Evolutionary conservation across 2,797 vertebrate species (phyloP).

Genomic region (Propithecus deckenii): DNA sequence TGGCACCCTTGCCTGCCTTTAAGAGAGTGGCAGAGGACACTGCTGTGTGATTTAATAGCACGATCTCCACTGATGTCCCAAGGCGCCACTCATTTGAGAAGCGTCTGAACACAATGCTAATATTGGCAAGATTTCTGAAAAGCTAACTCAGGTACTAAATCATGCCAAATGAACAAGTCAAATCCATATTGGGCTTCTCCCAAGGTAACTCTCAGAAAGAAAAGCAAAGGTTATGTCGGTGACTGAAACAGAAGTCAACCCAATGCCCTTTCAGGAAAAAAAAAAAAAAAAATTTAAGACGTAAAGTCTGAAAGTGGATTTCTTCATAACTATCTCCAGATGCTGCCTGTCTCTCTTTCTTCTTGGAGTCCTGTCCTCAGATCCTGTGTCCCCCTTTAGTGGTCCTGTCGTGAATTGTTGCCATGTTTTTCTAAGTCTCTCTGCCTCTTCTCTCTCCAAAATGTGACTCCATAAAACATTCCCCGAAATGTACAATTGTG

Average conservation of each 20-base stretch:
- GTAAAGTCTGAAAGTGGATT: not conserved
- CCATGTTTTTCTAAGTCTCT: not conserved
- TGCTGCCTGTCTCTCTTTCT: not conserved
- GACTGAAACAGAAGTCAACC: constrained; percentile 22
- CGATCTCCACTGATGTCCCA: constrained; percentile 22
- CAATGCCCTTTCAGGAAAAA: not conserved
- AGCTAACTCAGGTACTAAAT: constrained; percentile 57
- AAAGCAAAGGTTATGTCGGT: constrained; percentile 45
- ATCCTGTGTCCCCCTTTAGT: fast-evolving
- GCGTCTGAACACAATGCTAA: constrained; percentile 60
- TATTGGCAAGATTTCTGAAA: constrained; percentile 65
- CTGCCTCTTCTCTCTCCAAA: not conserved
- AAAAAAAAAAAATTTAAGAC: not conserved
- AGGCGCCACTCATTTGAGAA: constrained; percentile 57
- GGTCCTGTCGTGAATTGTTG: fast-evolving
- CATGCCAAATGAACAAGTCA: constrained; percentile 58
- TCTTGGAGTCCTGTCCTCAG: not conserved
- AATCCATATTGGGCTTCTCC: not conserved
- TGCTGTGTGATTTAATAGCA: constrained; percentile 54
- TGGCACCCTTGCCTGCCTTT: not conserved
- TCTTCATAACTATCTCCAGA: not conserved
- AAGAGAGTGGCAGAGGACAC: constrained; percentile 24
- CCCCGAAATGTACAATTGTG: fast-evolving
- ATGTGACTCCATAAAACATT: fast-evolving
- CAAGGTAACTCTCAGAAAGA: not conserved